A percentile compares a stretch with the other conserved stretches of the same genome.
phyloP scores from a whole-genome alignment of 2,113 vertebrate species.

The Oreochromis niloticus region DNA sequence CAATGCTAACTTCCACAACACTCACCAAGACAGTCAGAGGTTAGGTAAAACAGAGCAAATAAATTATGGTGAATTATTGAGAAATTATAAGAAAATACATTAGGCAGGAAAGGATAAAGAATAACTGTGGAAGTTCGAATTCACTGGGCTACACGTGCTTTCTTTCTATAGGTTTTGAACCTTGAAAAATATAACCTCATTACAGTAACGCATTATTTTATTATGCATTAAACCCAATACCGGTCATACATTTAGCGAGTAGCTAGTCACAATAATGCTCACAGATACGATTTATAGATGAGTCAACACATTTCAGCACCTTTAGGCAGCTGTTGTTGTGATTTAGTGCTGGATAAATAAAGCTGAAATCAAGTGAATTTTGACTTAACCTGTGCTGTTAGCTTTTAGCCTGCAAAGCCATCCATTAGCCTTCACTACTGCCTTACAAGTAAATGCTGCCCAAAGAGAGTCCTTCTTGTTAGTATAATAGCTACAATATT shows the following conservation, averaged over 20 bases:
- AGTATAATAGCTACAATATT: background rate
- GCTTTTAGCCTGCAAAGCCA: background rate
- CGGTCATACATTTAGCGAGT: background rate
- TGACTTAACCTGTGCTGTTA: background rate
- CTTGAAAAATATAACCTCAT: background rate
- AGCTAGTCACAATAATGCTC: background rate
- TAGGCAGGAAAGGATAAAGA: too few relatives aligned
- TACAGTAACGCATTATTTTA: background rate
- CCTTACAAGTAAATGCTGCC: background rate
- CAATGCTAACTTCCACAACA: too few relatives aligned
- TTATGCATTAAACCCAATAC: background rate
- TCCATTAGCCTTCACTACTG: accelerated
- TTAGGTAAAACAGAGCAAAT: too few relatives aligned
- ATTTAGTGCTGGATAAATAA: background rate
- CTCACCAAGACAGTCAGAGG: too few relatives aligned
- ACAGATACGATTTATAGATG: background rate
- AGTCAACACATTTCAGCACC: background rate
- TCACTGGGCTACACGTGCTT: too few relatives aligned
- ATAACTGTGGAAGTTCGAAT: too few relatives aligned
- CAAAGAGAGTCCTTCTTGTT: accelerated
- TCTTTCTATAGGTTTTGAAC: background rate
- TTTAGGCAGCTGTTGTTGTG: background rate
- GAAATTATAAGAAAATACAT: too few relatives aligned
- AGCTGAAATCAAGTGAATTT: background rate
- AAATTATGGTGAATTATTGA: accelerated